Conservation (phyloP, 1,140 invertebrate species). For the Sarcophaga bullata region DNA sequence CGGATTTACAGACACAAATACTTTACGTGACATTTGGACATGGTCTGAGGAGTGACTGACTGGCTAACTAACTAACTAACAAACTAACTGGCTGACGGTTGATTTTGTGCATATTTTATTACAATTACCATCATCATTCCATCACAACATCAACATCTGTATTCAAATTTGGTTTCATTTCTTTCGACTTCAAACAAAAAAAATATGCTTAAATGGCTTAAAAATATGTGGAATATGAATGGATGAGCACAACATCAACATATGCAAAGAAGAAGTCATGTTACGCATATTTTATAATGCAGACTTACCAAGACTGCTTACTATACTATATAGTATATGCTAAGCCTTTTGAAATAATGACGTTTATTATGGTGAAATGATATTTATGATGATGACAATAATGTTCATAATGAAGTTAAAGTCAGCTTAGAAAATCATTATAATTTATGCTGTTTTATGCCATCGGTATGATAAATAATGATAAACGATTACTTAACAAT, state of each 20-base stretch:
- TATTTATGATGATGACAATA: neutral
- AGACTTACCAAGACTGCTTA: too few relatives aligned
- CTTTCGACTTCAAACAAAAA: too few relatives aligned
- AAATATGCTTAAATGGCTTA: too few relatives aligned
- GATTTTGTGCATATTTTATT: too few relatives aligned
- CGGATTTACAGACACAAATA: too few relatives aligned
- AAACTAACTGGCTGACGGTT: neutral
- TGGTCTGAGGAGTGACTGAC: neutral
- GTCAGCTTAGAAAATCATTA: neutral
- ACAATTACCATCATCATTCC: too few relatives aligned
- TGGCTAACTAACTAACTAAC: neutral
- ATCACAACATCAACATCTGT: too few relatives aligned
- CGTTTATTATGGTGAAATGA: neutral
- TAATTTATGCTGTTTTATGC: slow-evolving; percentile 34
- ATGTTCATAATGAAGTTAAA: neutral
- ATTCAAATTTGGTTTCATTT: too few relatives aligned
- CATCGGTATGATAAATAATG: neutral
- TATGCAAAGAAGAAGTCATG: slow-evolving; percentile 6
- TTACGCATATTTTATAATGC: slow-evolving; percentile 31
- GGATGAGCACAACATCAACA: neutral
- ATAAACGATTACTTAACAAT: slow-evolving; percentile 35
- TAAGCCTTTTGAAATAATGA: neutral
- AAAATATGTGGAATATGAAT: too few relatives aligned
- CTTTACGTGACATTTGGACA: too few relatives aligned
- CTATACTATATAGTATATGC: too few relatives aligned